These are phyloP conservation scores for Druon quercuslanigerum DNA, from an alignment of 1,140 invertebrate genomes.

Conservation along the genomic window DNA sequence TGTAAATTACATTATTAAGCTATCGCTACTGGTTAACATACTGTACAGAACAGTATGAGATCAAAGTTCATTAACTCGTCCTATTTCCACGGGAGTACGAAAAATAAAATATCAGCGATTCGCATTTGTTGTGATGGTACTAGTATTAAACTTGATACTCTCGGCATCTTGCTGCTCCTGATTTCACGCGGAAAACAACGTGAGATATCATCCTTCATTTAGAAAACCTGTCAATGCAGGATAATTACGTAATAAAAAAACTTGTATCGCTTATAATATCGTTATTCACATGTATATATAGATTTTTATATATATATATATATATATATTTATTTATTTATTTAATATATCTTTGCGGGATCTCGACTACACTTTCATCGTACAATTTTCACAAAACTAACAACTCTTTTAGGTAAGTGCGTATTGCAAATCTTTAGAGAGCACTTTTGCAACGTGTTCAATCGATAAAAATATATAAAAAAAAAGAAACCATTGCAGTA, in stretches of 20 bases:
- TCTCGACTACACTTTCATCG: slow-evolving; percentile 12
- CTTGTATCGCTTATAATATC: slow-evolving; percentile 41
- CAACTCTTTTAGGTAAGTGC: slow-evolving; percentile 21
- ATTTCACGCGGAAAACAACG: slow-evolving; percentile 56
- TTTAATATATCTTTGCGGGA: slow-evolving; percentile 5
- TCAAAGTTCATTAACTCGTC: neutral
- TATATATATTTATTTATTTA: slow-evolving; percentile 32
- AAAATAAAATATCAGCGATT: slow-evolving; percentile 22
- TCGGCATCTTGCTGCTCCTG: slow-evolving; percentile 28
- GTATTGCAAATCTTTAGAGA: slow-evolving; percentile 27
- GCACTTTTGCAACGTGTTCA: slow-evolving; percentile 16
- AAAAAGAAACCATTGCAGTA: no score
- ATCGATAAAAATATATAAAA: neutral
- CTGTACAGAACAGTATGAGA: slow-evolving; percentile 19
- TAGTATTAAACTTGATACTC: slow-evolving; percentile 26
- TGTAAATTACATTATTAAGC: slow-evolving; percentile 7
- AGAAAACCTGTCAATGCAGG: slow-evolving; percentile 75
- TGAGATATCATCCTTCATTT: slow-evolving; percentile 71
- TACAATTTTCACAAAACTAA: slow-evolving; percentile 26
- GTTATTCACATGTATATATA: slow-evolving; percentile 37
- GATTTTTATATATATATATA: no score
- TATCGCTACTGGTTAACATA: slow-evolving; percentile 19
- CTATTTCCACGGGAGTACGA: neutral
- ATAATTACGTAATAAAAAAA: slow-evolving; percentile 66
- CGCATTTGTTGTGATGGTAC: slow-evolving; percentile 21